Evolutionary conservation across 2,113 vertebrate genomes (phyloP), one percentile per base, ranked within the genome.

Genomic region (Leucoraja erinaceus): DNA sequence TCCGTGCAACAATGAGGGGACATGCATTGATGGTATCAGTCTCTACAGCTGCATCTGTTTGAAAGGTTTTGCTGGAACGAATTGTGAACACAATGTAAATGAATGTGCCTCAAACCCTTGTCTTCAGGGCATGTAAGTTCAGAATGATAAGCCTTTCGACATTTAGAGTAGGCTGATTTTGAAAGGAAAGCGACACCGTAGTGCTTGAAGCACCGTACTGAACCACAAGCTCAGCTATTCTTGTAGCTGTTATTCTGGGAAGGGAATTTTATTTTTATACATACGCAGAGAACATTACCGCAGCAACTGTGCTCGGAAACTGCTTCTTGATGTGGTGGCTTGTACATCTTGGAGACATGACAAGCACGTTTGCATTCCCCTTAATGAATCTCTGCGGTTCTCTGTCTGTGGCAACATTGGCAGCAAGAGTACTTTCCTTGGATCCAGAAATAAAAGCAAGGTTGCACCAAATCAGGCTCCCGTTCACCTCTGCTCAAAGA

Each of bases 81-180:
- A 95, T 94, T 98, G 97, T 28, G 96, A 97, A 94, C 95, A 84
- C 93, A 96, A 97, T 95, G 94, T 94, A 95, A 95, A 97, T 79
- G 96, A 98, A 94, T 98, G 96, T 94, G 93, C 94, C 94, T 96
- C 97, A 94, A 95, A 95, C 90, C 97, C 96, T 93, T 98, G 97
- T 97, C 95, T 97, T 94, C 96, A 96, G 93, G 97, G 97, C 96
- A 97, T 97, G 97, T 97, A 95, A 79, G 79, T 91, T 38, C 33
- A 38, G 5, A 38, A 47, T 38, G 59, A 38, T 72, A 91, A 70
- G 90, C 38, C 33, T 74, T 91, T 74, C 33, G 47, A 68, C 66
- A 70, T 72, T 72, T 72, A 54, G 10, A 72, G 10, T 68, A 6
- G 33, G 3, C 5, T 47, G 66, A 18, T 72, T 72, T 68, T 72